phyloP scores from a whole-genome alignment of 2,797 vertebrate genomes.

The Argentina silus region DNA sequence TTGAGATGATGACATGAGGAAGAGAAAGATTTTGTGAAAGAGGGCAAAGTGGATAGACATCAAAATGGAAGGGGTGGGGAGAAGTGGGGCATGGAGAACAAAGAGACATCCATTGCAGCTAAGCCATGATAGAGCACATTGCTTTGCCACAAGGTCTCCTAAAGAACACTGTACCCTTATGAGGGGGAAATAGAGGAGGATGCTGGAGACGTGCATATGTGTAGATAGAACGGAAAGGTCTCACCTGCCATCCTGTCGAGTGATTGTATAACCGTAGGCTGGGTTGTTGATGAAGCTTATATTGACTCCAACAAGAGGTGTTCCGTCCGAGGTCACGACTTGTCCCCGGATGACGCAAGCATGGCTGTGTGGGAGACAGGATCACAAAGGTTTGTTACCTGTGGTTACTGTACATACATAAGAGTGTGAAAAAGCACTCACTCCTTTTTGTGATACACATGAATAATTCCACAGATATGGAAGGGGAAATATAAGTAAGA shows the following conservation, averaged over 20 bases:
- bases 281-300: slow-evolving; percentile 95
- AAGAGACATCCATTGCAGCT: slow-evolving; percentile 49
- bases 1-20: slow-evolving; percentile 52
- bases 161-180: not conserved
- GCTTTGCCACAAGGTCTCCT: slow-evolving; percentile 39
- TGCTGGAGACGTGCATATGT: too few species aligned
- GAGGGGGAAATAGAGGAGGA: too few species aligned
- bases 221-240: slow-evolving; percentile 19
- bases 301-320: slow-evolving; percentile 96
- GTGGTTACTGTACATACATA: too few species aligned
- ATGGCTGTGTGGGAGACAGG: slow-evolving; percentile 76
- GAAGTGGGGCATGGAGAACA: slow-evolving; percentile 45
- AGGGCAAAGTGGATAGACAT: slow-evolving; percentile 26
- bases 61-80: slow-evolving; percentile 36
- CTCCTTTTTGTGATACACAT: not conserved
- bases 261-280: slow-evolving; percentile 92
- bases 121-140: slow-evolving; percentile 48
- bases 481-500: not conserved
- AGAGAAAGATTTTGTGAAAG: slow-evolving; percentile 39
- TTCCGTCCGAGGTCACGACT: slow-evolving; percentile 95
- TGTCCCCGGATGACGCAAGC: slow-evolving; percentile 97
- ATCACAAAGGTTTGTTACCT: not conserved
- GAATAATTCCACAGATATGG: slow-evolving; percentile 17
- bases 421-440: too few species aligned
- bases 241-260: slow-evolving; percentile 96